Evolutionary conservation across 2,888 invertebrate species (phyloP).

Genomic region (Nasonia oneida): DNA sequence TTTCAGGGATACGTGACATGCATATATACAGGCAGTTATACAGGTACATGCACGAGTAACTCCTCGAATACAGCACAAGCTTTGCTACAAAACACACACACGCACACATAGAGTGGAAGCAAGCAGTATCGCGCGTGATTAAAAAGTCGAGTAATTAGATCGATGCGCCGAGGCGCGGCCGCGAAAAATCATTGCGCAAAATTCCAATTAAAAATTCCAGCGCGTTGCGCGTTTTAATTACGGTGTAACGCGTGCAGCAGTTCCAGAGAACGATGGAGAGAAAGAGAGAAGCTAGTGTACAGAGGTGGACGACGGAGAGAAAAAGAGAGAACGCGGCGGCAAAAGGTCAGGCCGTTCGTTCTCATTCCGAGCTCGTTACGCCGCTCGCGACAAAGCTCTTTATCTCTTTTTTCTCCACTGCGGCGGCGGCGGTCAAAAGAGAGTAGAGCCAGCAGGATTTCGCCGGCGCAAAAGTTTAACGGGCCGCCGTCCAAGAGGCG

Average conservation of each 20-base stretch:
- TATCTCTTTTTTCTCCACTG: slow-evolving; percentile 36
- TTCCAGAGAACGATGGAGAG: neutral
- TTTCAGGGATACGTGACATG: neutral
- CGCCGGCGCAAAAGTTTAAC: slow-evolving; percentile 34
- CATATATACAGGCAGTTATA: neutral
- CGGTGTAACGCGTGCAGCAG: neutral
- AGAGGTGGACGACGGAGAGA: neutral
- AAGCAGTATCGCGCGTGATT: slow-evolving; percentile 1
- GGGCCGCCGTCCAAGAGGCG: slow-evolving; percentile 48
- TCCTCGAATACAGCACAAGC: neutral
- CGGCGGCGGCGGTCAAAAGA: neutral
- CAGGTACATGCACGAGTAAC: neutral
- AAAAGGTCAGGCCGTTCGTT: slow-evolving; percentile 48
- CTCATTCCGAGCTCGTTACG: slow-evolving; percentile 43
- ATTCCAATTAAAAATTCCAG: slow-evolving; percentile 50
- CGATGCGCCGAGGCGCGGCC: neutral
- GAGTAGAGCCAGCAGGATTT: neutral
- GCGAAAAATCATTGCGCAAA: slow-evolving; percentile 27
- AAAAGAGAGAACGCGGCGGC: slow-evolving; percentile 13
- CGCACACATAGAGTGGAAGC: neutral
- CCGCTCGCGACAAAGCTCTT: slow-evolving; percentile 44
- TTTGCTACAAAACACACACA: neutral
- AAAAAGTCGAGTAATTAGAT: slow-evolving; percentile 54
- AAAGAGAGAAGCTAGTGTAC: neutral
- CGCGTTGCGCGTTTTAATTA: slow-evolving; percentile 46